These are phyloP conservation scores for Crioceris asparagi DNA, from an alignment of 2,888 invertebrate species.

Conservation along the genomic window DNA sequence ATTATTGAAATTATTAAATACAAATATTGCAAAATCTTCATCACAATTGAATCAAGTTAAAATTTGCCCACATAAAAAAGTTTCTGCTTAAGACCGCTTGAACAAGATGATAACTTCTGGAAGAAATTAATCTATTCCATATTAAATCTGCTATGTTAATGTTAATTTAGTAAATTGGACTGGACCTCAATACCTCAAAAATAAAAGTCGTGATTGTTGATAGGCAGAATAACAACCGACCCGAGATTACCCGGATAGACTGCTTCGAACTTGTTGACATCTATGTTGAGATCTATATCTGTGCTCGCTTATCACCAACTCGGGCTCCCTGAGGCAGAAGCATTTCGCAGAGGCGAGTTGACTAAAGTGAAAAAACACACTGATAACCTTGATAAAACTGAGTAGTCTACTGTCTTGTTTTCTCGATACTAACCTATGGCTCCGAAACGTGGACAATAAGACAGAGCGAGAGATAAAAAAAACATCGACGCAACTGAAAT, in stretches of 20 bases:
- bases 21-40: too few relatives aligned
- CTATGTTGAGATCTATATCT: neutral
- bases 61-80: too few relatives aligned
- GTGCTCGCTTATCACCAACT: neutral
- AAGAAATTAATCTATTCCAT: too few relatives aligned
- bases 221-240: too few relatives aligned
- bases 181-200: too few relatives aligned
- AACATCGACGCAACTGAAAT: neutral
- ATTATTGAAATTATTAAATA: too few relatives aligned
- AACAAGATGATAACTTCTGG: too few relatives aligned
- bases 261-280: neutral
- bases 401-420: neutral
- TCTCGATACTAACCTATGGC: neutral
- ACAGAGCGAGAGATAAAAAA: neutral
- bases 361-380: neutral
- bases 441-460: neutral
- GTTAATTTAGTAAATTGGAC: neutral
- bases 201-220: too few relatives aligned
- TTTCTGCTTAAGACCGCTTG: too few relatives aligned
- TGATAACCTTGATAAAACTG: neutral
- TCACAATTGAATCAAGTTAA: too few relatives aligned
- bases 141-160: too few relatives aligned
- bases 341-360: neutral
- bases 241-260: too few relatives aligned
- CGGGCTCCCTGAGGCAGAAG: neutral